Conservation (phyloP, 1,140 invertebrate species). For the Nasonia giraulti region DNA sequence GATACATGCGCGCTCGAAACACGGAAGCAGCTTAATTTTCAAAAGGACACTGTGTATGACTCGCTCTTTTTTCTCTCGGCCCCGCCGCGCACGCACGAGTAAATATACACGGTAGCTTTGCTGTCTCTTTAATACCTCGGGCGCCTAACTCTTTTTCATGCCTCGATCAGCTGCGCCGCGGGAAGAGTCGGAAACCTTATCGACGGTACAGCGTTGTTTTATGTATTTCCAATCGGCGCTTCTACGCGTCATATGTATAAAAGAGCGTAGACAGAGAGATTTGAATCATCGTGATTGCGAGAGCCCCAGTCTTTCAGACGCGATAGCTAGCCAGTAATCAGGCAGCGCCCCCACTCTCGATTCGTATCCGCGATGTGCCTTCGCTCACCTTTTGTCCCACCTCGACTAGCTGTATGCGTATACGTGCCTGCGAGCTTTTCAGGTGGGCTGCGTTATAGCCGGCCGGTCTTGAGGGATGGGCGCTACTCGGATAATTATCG, state of each 20-base stretch:
- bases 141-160: not conserved
- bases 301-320: not conserved
- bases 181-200: not conserved
- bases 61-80: not conserved
- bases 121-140: not conserved
- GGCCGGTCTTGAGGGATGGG: not conserved
- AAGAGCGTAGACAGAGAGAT: not conserved
- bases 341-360: too few relatives aligned
- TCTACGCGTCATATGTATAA: not conserved
- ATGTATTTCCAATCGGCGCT: constrained; percentile 5
- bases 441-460: too few relatives aligned
- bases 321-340: not conserved
- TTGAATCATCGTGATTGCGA: not conserved
- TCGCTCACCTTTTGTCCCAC: not conserved
- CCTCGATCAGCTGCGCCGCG: not conserved
- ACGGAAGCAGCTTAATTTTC: not conserved
- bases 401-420: not conserved
- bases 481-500: too few relatives aligned
- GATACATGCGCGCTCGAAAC: not conserved
- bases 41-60: not conserved
- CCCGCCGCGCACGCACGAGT: too few relatives aligned
- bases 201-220: not conserved
- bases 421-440: not conserved
- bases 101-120: not conserved
- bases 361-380: not conserved